Evolutionary conservation across 2,113 vertebrate species (phyloP).

Genomic region (Grammatotria lemairii): DNA sequence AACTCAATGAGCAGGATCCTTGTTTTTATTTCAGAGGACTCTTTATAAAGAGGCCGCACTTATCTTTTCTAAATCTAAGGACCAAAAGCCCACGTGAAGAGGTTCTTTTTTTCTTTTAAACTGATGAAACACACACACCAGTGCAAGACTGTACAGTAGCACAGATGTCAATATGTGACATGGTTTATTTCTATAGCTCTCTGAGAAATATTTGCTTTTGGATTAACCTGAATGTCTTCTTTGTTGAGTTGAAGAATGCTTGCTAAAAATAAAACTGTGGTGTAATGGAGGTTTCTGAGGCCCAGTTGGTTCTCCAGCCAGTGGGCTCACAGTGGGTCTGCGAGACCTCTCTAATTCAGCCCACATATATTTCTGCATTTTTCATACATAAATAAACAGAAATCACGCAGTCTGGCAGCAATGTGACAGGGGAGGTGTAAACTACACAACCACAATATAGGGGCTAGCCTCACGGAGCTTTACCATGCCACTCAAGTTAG

Average conservation of each 20-base stretch:
- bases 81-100: not conserved
- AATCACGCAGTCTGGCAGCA: constrained; percentile 4
- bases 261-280: constrained; percentile 41
- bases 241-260: constrained; percentile 30
- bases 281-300: constrained; percentile 32
- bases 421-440: constrained; percentile 31
- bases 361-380: constrained; percentile 27
- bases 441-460: constrained; percentile 18
- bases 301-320: not conserved
- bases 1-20: constrained; percentile 22
- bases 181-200: constrained; percentile 11
- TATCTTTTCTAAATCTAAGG: not conserved
- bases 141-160: not conserved
- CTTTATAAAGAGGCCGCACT: not conserved
- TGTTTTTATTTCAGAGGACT: constrained; percentile 39
- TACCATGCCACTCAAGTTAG: not conserved
- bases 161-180: not conserved
- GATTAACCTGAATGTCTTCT: constrained; percentile 45
- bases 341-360: constrained; percentile 5
- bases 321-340: constrained; percentile 34
- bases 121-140: not conserved
- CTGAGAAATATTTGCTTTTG: constrained; percentile 20
- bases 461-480: not conserved
- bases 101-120: not conserved
- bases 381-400: constrained; percentile 62